These are phyloP conservation scores for Rhabdornis inornatus DNA, from an alignment of 2,113 vertebrate species.

Conservation along the genomic window DNA sequence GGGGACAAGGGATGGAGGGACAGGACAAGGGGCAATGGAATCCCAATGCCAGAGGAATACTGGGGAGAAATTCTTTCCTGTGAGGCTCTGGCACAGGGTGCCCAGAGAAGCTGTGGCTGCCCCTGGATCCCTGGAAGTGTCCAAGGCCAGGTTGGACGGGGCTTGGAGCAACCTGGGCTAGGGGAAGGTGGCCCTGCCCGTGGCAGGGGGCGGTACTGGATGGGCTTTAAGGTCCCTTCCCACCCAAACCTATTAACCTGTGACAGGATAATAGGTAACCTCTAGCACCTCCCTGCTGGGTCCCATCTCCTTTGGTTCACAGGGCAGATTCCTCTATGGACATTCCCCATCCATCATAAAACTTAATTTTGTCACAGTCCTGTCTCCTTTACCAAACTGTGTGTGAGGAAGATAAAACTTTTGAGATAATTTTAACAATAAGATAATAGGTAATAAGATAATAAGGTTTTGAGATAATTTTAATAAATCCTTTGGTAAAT, in stretches of 20 bases:
- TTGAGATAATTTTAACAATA: background rate
- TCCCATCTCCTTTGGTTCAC: background rate
- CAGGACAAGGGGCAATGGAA: background rate
- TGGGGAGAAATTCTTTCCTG: background rate
- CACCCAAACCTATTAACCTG: background rate
- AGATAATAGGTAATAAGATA: too few species aligned
- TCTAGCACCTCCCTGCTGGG: background rate
- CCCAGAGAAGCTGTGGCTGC: background rate
- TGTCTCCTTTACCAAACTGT: background rate
- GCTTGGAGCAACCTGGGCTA: fast-evolving
- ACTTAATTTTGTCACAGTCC: background rate
- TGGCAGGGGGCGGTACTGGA: background rate
- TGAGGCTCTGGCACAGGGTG: background rate
- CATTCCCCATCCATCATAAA: background rate
- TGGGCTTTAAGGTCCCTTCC: background rate
- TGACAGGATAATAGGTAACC: background rate
- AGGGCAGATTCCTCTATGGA: background rate
- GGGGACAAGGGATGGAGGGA: background rate
- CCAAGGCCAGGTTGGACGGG: background rate
- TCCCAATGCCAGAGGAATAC: background rate
- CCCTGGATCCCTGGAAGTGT: background rate
- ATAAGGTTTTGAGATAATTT: background rate
- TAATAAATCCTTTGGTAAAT: background rate
- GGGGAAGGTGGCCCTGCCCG: background rate
- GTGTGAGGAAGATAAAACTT: background rate